Evolutionary conservation across 2,113 vertebrate species (phyloP).

Genomic region (Harpagus bidentatus): DNA sequence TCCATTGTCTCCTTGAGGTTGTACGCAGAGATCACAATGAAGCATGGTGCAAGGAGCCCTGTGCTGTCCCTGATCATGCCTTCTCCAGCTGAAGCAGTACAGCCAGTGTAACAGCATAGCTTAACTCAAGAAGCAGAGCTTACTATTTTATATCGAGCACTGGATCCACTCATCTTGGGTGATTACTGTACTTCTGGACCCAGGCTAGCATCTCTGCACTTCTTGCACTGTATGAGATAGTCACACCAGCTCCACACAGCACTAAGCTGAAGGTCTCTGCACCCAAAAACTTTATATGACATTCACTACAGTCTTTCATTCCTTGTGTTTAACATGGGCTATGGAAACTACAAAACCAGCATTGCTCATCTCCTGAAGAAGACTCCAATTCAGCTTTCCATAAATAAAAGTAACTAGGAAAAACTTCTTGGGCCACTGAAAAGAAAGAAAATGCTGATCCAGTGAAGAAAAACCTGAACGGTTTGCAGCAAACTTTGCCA

Average conservation of each 20-base stretch:
- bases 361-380: neutral
- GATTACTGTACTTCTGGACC: neutral
- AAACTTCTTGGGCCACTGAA: neutral
- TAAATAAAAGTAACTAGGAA: neutral
- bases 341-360: neutral
- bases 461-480: neutral
- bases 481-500: neutral
- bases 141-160: neutral
- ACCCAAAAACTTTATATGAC: neutral
- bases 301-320: neutral
- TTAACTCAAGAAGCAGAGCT: neutral
- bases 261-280: neutral
- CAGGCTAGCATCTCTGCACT: neutral
- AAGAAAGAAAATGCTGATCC: neutral
- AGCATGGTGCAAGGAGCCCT: neutral
- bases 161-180: neutral
- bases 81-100: neutral
- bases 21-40: rapidly evolving
- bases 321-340: neutral
- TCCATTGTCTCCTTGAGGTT: neutral
- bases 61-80: neutral
- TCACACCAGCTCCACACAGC: neutral
- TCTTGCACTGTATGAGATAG: neutral
- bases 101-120: neutral
- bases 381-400: neutral